Evolutionary conservation across 2,888 invertebrate species (phyloP), one percentile per base, ranked within the genome.

Genomic region (Eupelmus urozonus): DNA sequence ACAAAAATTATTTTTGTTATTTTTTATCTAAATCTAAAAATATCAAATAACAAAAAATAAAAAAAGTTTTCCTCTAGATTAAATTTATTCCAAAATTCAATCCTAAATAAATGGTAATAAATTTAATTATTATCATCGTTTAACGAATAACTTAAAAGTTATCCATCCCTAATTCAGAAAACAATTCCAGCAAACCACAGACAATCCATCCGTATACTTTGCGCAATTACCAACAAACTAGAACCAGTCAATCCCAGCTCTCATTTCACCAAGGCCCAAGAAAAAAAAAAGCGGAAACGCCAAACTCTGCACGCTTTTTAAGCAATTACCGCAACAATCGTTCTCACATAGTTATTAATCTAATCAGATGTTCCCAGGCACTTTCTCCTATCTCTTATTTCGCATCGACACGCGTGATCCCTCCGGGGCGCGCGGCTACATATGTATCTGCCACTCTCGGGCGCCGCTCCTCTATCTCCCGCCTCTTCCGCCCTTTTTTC

Each of bases 371-470:
- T 23, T 42, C 42, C 5, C 51, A 9, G 27, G 40, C 25, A 2
- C n/a, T 45, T 9, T 11, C 0, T 9, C 16, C 27, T 71, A 71
- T 71, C 71, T 71, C 71, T 71, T 18, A 71, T 62, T 49, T 53
- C 71, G 18, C 51, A 71, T 62, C 71, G 71, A 71, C 71, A 71
- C 71, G n/a, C n/a, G 71, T 53, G 51, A 51, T 34, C 49, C 13
- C 27, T 1, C 55, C 34, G 9, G 34, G 34, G 34, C 34, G 34
- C 9, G 45, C 13, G 16, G 45, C 45, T 42, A 57, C 57, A n/a
- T 20, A 57, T 69, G 42, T 27, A 57, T 25, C 69, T 3, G 20
- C 20, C 66, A 29, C 29, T 0, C 66, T 29, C 34, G 4, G 34
- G 3, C 34, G 34, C 5, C n/a, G n/a, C 34, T 34, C 9, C 13